Evolutionary conservation across 1,140 invertebrate genomes (phyloP).

Genomic region (Patella vulgata): DNA sequence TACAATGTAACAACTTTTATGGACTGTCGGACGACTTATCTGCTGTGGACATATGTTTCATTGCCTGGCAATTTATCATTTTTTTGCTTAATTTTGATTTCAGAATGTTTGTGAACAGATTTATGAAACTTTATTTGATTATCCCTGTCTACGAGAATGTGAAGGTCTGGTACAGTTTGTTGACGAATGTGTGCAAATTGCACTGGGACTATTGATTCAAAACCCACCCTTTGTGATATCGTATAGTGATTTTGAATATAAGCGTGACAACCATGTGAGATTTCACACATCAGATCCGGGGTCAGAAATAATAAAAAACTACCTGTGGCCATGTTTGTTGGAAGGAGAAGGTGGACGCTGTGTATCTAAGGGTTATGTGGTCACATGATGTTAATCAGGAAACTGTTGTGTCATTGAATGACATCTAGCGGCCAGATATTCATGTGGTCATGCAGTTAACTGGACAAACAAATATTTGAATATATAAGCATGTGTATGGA

Average conservation of each 20-base stretch:
- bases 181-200: constrained; percentile 73
- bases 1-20: too few species aligned
- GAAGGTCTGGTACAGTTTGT: constrained; percentile 74
- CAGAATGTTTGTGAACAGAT: constrained; percentile 76
- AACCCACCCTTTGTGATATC: constrained; percentile 69
- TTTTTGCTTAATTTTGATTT: too few species aligned
- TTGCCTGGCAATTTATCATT: too few species aligned
- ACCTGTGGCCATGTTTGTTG: constrained; percentile 79
- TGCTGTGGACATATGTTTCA: too few species aligned
- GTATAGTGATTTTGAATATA: constrained; percentile 67
- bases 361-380: constrained; percentile 78
- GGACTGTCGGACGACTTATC: too few species aligned
- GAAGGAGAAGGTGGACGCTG: constrained; percentile 74
- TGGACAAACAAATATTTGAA: too few species aligned
- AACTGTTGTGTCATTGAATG: too few species aligned
- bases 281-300: constrained; percentile 74
- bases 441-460: too few species aligned
- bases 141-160: constrained; percentile 77
- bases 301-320: constrained; percentile 72
- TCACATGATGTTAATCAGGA: constrained; percentile 73
- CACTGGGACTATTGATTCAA: constrained; percentile 72
- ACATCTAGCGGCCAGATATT: too few species aligned
- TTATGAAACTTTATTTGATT: constrained; percentile 79
- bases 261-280: constrained; percentile 73
- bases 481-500: too few species aligned